Evolutionary conservation across 2,113 vertebrate species (phyloP), one percentile per base, ranked within the genome.

Genomic region (Ploceus nigricollis): DNA sequence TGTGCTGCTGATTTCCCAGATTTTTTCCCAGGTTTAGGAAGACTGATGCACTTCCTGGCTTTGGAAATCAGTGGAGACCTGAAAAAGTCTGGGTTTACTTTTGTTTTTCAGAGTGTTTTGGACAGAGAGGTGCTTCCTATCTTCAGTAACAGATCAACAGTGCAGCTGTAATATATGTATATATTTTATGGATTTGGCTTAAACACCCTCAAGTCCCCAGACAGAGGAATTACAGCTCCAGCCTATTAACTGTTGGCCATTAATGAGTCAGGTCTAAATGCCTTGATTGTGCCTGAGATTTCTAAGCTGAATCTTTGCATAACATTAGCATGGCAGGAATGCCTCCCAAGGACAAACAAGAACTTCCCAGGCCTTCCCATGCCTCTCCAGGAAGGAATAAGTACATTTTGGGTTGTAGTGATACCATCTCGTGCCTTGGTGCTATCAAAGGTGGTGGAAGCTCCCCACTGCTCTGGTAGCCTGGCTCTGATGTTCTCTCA

Each of bases 401-500:
- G 47, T 69, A 45, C 88, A 37, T 84, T 87, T 50, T 82, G 86
- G 48, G 58, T 77, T 31, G 31, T 13, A 35, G 82, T 81, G 95
- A 94, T 95, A 93, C n/a, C 85, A 91, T 96, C 92, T 91, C 1
- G 0, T 92, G 72, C 64, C 48, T 81, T 44, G 50, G 79, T 0
- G 37, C 58, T 92, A 65, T 94, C 86, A 84, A 82, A 94, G 89
- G 1, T 2, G 10, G 27, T 91, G 81, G 92, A 92, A 78, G 87
- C 93, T 95, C 85, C 87, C 93, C 1, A 8, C 93, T 21, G 56
- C 80, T 95, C 51, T 25, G 28, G 81, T 96, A 90, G 86, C 72
- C 63, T 17, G 19, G 73, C 77, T 92, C 80, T 53, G 65, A 66
- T 84, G 60, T 94, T 92, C 82, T 92, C 44, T 95, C 72, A 64